phyloP scores from a whole-genome alignment of 2,113 vertebrate genomes.

The Miniopterus natalensis region DNA sequence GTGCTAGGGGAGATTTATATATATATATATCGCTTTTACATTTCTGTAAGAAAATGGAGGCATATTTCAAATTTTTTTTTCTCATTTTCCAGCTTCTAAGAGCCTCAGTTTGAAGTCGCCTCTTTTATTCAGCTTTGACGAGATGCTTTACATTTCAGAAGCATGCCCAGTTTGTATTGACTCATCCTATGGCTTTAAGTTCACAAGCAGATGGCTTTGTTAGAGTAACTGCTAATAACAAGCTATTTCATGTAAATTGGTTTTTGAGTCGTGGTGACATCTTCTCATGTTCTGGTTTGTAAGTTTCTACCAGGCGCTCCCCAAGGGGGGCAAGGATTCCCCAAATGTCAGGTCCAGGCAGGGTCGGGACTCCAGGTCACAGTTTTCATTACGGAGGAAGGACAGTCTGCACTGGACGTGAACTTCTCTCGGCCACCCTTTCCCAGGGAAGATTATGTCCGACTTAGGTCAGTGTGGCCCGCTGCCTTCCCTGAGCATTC shows the following conservation, averaged over 20 bases:
- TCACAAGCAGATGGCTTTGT: background rate
- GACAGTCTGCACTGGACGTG: background rate
- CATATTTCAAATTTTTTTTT: background rate
- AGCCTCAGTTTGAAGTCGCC: background rate
- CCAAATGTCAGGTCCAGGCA: background rate
- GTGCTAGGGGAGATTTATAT: background rate
- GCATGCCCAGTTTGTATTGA: background rate
- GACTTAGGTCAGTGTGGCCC: background rate
- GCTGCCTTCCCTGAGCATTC: background rate
- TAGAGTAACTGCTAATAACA: background rate
- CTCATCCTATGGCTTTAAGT: background rate
- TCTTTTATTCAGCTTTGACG: background rate
- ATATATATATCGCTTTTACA: background rate
- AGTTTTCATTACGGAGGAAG: fast-evolving
- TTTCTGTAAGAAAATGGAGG: slow-evolving; percentile 23
- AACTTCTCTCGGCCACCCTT: background rate
- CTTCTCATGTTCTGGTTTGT: background rate
- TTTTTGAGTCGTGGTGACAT: background rate
- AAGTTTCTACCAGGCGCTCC: background rate
- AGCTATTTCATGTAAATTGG: background rate
- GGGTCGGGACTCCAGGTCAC: background rate
- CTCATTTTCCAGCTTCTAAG: background rate
- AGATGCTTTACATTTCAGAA: background rate
- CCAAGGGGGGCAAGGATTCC: background rate
- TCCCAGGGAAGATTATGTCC: background rate